Evolutionary conservation across 2,113 vertebrate genomes (phyloP), one percentile per base, ranked within the genome.

Genomic region (Corvus cornix): DNA sequence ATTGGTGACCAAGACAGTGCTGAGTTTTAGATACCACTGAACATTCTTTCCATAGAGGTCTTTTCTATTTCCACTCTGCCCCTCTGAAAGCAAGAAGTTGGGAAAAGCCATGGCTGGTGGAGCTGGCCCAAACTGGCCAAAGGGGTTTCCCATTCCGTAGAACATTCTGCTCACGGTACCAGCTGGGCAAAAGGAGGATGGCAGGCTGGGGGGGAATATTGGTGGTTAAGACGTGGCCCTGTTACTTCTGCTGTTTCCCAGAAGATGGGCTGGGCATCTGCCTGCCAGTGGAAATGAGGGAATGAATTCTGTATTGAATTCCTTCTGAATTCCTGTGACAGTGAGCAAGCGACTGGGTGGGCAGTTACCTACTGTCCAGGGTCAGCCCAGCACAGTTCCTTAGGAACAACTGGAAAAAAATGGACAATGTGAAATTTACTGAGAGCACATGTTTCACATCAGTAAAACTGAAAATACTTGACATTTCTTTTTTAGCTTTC

Each of bases 181-280:
- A 59, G 28, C 48, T 28, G 33, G 31, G 23, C 22, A 20, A 70
- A 49, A 49, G 46, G 17, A 44, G 13, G 16, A 69, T 23, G 9
- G 51, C 0, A 1, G 19, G 13, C 2, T 9, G 3, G 5, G 8
- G 35, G 7, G 10, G 7, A 13, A 24, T 16, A 14, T 1, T 16
- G 11, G 3, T 82, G 18, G 6, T 39, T 73, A 60, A 60, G 15
- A 20, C 18, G 48, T 23, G 12, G 17, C 7, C 33, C 12, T 64
- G 11, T 64, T 73, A n/a, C 0, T 0, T 66, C 13, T 74, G 11
- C 11, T 53, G 2, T 6, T 48, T 63, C 85, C 13, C 37, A 48
- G 41, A 28, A 26, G 22, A 20, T 35, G 23, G 23, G 16, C 33
- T 49, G 35, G 39, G 4, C 11, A 75, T 72, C 39, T 83, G 7